Base-by-base conservation (phyloP, 2,888 invertebrate genomes). In the Eulithis prunata region DNA sequence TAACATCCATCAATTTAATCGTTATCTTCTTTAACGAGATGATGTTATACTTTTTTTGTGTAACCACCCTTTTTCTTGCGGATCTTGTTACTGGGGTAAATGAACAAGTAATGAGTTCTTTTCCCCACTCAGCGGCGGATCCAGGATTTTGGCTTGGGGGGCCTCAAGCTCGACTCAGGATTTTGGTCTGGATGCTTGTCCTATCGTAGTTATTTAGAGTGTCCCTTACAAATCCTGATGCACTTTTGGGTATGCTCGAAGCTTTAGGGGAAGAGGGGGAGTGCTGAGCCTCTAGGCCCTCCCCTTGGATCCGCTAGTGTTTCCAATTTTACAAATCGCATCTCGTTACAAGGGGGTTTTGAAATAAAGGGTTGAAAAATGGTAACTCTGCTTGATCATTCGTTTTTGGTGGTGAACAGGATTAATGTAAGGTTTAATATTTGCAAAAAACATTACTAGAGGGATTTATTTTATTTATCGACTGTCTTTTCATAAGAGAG, bases 351-450 rank as follows among this genome's bases (percentile, higher is more conserved):
- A 79, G 76, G 78, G 76, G 79, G 83, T 76, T 78, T 78, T 67
- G 66, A 71, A 73, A 78, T 80, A 82, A 83, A 79, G 86, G 86
- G 85, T 83, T 81, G 71, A 46, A 83, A 82, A 84, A 77, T 71
- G 78, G 81, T 82, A 77, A 82, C 83, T 84, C 83, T 86, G 87
- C 87, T 81, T 85, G 86, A 89, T 88, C 85, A 84, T 86, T 77
- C 73, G 78, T 80, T 81, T 80, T 57, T 62, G 14, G 46, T 21
- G 55, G 60, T 63, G 3, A 56, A 62, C 62, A 62, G 55, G 62
- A 65, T 69, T 63, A 64, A 45, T 54, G 62, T 57, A 61, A 51
- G 45, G 47, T 62, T 47, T 59, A 43, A 8, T 56, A 21, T 53
- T 63, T 55, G 8, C 13, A 54, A 63, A 52, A 59, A 59, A 14